phyloP scores from a whole-genome alignment of 2,797 vertebrate genomes.

The Anas capensis region DNA sequence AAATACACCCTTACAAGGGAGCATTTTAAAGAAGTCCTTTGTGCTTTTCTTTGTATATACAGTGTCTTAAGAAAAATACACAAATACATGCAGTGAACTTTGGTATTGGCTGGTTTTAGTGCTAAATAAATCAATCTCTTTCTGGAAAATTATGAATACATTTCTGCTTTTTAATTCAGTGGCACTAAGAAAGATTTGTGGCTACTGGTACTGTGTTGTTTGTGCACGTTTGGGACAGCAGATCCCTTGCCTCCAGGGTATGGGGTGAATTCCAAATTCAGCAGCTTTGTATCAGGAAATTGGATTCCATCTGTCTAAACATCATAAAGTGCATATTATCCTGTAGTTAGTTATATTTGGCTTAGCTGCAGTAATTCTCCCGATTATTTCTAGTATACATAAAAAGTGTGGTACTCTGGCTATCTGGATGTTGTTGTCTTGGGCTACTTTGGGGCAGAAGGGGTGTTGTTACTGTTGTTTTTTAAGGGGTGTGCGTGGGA shows the following conservation, averaged over 20 bases:
- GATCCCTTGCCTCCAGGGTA: not conserved
- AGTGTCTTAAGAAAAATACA: constrained; percentile 42
- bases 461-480: not conserved
- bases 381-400: not conserved
- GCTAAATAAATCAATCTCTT: not conserved
- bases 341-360: constrained; percentile 26
- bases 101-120: not conserved
- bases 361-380: constrained; percentile 21
- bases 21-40: constrained; percentile 44
- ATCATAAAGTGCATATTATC: constrained; percentile 7
- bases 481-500: not conserved
- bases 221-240: not conserved
- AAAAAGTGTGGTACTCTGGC: not conserved
- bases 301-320: constrained; percentile 34
- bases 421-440: not conserved
- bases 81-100: not conserved
- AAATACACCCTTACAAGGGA: constrained; percentile 2
- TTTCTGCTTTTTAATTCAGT: not conserved
- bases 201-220: not conserved
- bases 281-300: constrained; percentile 30
- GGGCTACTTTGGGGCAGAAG: not conserved
- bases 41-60: not conserved
- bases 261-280: constrained; percentile 1
- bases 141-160: not conserved
- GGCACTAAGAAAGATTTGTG: not conserved